phyloP scores from a whole-genome alignment of 1,140 invertebrate species.

The Orchesella cincta region DNA sequence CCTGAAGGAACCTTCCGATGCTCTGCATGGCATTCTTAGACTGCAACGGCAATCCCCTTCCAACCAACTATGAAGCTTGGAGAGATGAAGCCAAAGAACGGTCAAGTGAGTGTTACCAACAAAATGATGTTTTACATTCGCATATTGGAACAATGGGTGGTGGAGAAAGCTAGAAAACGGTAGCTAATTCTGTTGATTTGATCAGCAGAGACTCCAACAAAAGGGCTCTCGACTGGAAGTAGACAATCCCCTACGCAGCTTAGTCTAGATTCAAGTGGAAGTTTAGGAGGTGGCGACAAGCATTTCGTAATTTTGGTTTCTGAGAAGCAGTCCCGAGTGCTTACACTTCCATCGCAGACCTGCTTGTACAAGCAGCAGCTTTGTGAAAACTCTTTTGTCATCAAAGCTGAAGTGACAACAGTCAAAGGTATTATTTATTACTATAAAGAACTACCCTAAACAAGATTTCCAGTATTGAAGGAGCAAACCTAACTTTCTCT shows the following conservation, averaged over 20 bases:
- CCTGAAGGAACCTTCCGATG: conserved; percentile 80
- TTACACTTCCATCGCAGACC: conserved; percentile 91
- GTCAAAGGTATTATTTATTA: conserved; percentile 72
- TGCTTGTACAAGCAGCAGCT: conserved; percentile 83
- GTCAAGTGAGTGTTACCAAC: conserved; percentile 62
- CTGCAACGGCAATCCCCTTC: conserved; percentile 83
- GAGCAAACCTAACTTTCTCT: conserved; percentile 6
- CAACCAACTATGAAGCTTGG: conserved; percentile 82
- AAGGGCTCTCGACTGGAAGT: conserved; percentile 59
- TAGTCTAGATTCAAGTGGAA: conserved; percentile 55
- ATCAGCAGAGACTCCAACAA: conserved; percentile 64
- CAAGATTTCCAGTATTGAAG: background rate
- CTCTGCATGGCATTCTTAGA: conserved; percentile 93
- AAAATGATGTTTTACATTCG: background rate
- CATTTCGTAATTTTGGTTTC: conserved; percentile 92
- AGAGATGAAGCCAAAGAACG: conserved; percentile 74
- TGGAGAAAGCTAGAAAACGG: no score
- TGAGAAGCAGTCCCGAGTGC: conserved; percentile 91
- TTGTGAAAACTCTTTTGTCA: conserved; percentile 84
- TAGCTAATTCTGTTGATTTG: no score
- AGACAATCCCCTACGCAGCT: conserved; percentile 72
- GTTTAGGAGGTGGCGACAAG: conserved; percentile 64
- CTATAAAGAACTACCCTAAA: background rate
- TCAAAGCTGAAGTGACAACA: conserved; percentile 89
- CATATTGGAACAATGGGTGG: conserved; percentile 23